Evolutionary conservation across 2,797 vertebrate genomes (phyloP).

Genomic region (Lutjanus argentimaculatus): DNA sequence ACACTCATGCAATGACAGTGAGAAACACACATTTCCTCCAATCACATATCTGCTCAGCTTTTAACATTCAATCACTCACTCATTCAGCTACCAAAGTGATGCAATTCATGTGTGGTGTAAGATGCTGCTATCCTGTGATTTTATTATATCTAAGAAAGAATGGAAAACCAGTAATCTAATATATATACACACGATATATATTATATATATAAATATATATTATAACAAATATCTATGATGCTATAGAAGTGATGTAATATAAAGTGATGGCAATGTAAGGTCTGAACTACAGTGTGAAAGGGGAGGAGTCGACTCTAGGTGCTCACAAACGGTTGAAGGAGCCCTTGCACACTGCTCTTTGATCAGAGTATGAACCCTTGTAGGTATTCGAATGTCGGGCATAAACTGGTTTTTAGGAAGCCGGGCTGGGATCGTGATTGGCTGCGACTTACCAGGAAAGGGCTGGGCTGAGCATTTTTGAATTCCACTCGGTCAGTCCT

Average conservation of each 20-base stretch:
- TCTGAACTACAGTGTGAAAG: slow-evolving; percentile 77
- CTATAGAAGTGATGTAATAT: slow-evolving; percentile 85
- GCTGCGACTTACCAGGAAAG: slow-evolving; percentile 38
- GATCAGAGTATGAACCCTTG: slow-evolving; percentile 45
- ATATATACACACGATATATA: slow-evolving; percentile 69
- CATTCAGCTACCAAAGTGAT: slow-evolving; percentile 88
- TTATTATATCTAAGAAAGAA: slow-evolving; percentile 83
- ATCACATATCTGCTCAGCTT: slow-evolving; percentile 71
- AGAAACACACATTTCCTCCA: slow-evolving; percentile 61
- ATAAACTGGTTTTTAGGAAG: slow-evolving; percentile 43
- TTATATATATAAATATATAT: slow-evolving; percentile 68
- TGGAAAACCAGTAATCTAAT: slow-evolving; percentile 86
- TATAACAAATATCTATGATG: slow-evolving; percentile 82
- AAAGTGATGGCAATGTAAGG: slow-evolving; percentile 80
- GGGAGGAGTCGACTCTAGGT: slow-evolving; percentile 68
- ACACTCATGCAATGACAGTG: slow-evolving; percentile 72
- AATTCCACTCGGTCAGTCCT: slow-evolving; percentile 19
- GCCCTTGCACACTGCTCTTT: slow-evolving; percentile 57
- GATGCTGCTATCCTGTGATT: slow-evolving; percentile 90
- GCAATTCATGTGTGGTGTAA: slow-evolving; percentile 87
- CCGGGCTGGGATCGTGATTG: slow-evolving; percentile 32
- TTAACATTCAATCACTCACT: slow-evolving; percentile 75
- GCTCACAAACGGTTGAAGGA: slow-evolving; percentile 69
- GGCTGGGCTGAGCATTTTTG: slow-evolving; percentile 8
- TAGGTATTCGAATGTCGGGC: slow-evolving; percentile 40